Percentiles rank a stretch among this genome's conserved stretches.
phyloP scores from a whole-genome alignment of 2,113 vertebrate species.

The Neodontobutis hainanensis region DNA sequence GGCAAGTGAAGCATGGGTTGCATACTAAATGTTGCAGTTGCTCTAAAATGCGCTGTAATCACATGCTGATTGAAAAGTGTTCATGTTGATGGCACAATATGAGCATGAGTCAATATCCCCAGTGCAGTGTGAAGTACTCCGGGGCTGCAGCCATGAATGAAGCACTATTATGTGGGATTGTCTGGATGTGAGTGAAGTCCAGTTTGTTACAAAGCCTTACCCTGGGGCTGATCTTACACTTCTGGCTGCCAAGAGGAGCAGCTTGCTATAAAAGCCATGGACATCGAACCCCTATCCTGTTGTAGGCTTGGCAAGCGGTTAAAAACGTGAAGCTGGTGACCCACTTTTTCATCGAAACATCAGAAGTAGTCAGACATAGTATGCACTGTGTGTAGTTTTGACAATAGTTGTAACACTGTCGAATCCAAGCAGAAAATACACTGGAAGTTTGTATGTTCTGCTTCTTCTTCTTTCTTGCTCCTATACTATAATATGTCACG shows the following conservation, averaged over 20 bases:
- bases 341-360: slow-evolving; percentile 54
- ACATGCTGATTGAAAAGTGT: neutral
- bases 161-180: slow-evolving; percentile 39
- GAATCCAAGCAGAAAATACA: no score
- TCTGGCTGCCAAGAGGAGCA: slow-evolving; percentile 54
- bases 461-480: no score
- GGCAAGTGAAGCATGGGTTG: neutral
- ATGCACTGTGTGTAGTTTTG: slow-evolving; percentile 33
- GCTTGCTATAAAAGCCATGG: slow-evolving; percentile 48
- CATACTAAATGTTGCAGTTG: neutral
- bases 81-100: no score
- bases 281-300: slow-evolving; percentile 58
- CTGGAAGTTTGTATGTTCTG: no score
- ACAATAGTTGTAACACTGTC: slow-evolving; percentile 3
- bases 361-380: slow-evolving; percentile 48
- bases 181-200: slow-evolving; percentile 27
- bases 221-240: slow-evolving; percentile 53
- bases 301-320: slow-evolving; percentile 53
- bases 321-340: slow-evolving; percentile 54
- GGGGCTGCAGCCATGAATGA: slow-evolving; percentile 15
- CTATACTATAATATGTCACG: no score
- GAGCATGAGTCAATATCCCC: slow-evolving; percentile 11
- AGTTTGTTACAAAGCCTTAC: slow-evolving; percentile 50
- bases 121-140: neutral
- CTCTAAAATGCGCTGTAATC: neutral